Evolutionary conservation across 1,140 invertebrate species (phyloP).

Genomic region (Drosophila watanabei): DNA sequence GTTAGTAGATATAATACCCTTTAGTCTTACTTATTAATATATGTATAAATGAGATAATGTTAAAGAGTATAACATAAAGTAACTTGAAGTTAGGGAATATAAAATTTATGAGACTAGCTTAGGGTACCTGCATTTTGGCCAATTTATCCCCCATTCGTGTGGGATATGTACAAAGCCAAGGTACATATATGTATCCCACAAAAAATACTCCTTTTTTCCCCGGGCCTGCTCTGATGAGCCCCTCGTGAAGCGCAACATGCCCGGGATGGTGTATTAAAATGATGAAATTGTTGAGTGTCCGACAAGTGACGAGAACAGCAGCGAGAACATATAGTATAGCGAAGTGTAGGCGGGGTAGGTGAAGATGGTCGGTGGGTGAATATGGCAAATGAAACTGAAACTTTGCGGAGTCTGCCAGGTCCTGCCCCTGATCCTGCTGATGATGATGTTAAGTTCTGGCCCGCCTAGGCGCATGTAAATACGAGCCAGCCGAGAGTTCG

Average conservation of each 20-base stretch:
- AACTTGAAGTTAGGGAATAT: neutral
- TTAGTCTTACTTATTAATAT: too few relatives aligned
- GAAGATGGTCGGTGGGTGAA: slow-evolving; percentile 15
- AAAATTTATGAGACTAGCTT: neutral
- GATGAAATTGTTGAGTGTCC: slow-evolving; percentile 71
- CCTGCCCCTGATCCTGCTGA: slow-evolving; percentile 21
- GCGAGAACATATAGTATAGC: slow-evolving; percentile 1
- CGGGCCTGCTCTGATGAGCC: slow-evolving; percentile 12
- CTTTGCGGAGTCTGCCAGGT: slow-evolving; percentile 20
- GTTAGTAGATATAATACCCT: neutral
- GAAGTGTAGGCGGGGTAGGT: slow-evolving; percentile 10
- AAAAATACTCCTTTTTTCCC: neutral
- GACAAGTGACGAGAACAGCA: slow-evolving; percentile 24
- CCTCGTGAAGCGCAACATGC: slow-evolving; percentile 37
- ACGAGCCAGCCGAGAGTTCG: slow-evolving; percentile 59
- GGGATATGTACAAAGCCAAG: neutral
- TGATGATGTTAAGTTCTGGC: slow-evolving; percentile 49
- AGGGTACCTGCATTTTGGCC: neutral
- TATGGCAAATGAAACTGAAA: slow-evolving; percentile 51
- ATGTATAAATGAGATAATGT: neutral
- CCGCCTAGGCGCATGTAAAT: slow-evolving; percentile 71
- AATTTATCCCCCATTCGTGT: neutral
- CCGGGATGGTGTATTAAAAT: slow-evolving; percentile 57
- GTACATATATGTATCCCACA: neutral
- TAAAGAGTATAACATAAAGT: neutral